These are phyloP conservation scores for Tenebrio molitor DNA, from an alignment of 1,140 invertebrate species.

Conservation along the genomic window DNA sequence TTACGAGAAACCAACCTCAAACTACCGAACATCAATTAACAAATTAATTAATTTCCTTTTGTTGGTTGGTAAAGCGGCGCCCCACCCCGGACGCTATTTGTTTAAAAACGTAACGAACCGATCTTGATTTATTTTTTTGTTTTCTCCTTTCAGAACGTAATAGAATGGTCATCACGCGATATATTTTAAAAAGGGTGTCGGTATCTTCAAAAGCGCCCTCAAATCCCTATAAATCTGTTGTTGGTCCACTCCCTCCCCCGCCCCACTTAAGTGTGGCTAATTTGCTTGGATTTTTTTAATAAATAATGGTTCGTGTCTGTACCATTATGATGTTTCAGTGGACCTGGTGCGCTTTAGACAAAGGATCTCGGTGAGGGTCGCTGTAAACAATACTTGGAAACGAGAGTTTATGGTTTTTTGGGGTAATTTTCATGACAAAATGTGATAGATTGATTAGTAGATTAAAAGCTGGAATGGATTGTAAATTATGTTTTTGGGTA, in stretches of 20 bases:
- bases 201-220: conserved; percentile 56
- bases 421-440: conserved; percentile 62
- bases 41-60: conserved; percentile 34
- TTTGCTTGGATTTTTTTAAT: conserved; percentile 54
- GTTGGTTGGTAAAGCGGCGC: conserved; percentile 7
- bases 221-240: conserved; percentile 52
- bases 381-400: conserved; percentile 47
- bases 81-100: not conserved
- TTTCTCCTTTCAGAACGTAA: not conserved
- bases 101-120: conserved; percentile 4
- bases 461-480: conserved; percentile 50
- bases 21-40: conserved; percentile 39
- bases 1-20: conserved; percentile 33
- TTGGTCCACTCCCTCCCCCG: conserved; percentile 43
- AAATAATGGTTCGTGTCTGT: conserved; percentile 41
- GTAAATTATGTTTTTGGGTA: conserved; percentile 56
- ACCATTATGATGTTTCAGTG: conserved; percentile 41
- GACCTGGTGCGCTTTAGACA: conserved; percentile 1
- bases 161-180: conserved; percentile 51
- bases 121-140: not conserved
- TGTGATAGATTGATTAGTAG: conserved; percentile 62
- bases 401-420: conserved; percentile 55
- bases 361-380: conserved; percentile 5
- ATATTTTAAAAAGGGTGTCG: conserved; percentile 52
- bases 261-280: conserved; percentile 55